Evolutionary conservation across 2,797 vertebrate species (phyloP).

Genomic region (Anomalospiza imberbis): DNA sequence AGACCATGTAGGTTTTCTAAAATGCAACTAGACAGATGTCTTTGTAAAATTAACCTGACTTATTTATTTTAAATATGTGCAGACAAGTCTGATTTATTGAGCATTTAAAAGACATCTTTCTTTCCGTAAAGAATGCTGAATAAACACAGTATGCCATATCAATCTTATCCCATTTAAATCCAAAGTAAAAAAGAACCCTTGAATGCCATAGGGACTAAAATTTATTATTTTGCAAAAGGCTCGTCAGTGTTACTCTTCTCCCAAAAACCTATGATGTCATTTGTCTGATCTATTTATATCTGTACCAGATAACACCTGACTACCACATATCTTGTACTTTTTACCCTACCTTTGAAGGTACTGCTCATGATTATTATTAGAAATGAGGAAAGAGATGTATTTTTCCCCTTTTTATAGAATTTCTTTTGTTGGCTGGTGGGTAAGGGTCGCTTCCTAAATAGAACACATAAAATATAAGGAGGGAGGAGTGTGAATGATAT

Average conservation of each 20-base stretch:
- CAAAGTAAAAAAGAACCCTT: not conserved
- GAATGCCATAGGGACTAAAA: not conserved
- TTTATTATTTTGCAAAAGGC: not conserved
- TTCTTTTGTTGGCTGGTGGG: not conserved
- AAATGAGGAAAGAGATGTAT: not conserved
- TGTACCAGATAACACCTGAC: not conserved
- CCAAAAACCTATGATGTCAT: not conserved
- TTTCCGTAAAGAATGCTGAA: not conserved
- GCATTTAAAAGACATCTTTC: not conserved
- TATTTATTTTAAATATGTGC: not conserved
- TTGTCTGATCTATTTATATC: not conserved
- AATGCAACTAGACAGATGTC: not conserved
- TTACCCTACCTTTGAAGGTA: not conserved
- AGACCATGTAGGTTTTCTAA: not conserved
- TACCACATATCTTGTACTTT: not conserved
- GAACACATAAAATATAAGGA: not conserved
- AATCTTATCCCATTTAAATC: not conserved
- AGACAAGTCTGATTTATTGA: conserved; percentile 1
- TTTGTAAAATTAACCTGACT: not conserved
- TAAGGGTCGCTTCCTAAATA: not conserved
- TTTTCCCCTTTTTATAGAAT: not conserved
- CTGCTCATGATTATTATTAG: not conserved
- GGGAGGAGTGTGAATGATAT: not conserved
- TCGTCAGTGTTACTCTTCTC: not conserved
- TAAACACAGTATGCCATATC: not conserved